phyloP scores from a whole-genome alignment of 1,140 invertebrate genomes.

The Phymorhynchus buccinoides region DNA sequence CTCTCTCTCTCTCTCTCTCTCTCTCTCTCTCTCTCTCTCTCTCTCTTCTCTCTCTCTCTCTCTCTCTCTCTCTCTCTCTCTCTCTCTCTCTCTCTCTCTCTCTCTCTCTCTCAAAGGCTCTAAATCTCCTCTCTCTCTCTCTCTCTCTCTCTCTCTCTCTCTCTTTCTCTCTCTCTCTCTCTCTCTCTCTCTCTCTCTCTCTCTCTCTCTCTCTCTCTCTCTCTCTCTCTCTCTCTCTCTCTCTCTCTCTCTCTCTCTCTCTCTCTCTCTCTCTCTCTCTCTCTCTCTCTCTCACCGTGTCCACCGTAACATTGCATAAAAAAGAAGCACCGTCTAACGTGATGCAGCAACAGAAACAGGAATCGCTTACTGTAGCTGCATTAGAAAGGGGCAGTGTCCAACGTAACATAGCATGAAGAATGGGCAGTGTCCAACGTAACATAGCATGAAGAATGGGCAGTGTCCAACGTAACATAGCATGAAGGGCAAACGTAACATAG shows the following conservation, averaged over 20 bases:
- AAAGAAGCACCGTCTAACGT: too few species aligned
- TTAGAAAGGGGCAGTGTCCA: too few species aligned
- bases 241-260: background rate
- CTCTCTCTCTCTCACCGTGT: constrained; percentile 9
- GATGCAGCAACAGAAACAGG: too few species aligned
- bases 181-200: background rate
- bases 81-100: background rate
- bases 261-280: background rate
- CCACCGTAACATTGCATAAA: too few species aligned
- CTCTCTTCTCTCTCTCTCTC: background rate
- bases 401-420: too few species aligned
- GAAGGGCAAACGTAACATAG: too few species aligned
- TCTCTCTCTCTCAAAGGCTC: background rate
- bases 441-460: too few species aligned
- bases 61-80: background rate
- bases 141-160: background rate
- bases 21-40: background rate
- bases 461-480: too few species aligned
- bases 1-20: background rate
- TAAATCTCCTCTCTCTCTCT: background rate
- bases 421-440: too few species aligned
- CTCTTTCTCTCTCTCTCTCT: background rate
- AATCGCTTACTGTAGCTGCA: too few species aligned
- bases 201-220: too few species aligned
- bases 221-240: too few species aligned